Evolutionary conservation across 2,113 vertebrate species (phyloP), one percentile per base, ranked within the genome.

Genomic region (Microcebus murinus): DNA sequence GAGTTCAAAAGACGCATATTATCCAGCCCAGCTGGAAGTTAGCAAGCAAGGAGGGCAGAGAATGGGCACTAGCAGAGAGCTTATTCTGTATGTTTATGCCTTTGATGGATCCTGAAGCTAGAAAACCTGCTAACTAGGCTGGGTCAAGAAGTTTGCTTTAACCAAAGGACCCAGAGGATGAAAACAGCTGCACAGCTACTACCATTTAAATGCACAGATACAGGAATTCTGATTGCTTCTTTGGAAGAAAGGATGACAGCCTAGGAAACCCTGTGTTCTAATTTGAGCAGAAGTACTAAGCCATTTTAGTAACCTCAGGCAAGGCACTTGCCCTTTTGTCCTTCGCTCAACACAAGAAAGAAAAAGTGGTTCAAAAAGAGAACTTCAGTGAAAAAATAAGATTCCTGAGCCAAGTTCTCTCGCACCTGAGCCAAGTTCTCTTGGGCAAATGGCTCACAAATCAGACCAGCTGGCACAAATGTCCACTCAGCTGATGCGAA

Each of bases 151-250:
- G 74, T 95, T 70, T 61, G 88, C 42, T 96, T 94, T 90, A 74
- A 96, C 94, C 67, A 96, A 93, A 68, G 85, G 95, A 79, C 27
- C 36, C 59, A 91, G 70, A 65, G 17, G 76, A 96, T 86, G 48
- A 82, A 48, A 84, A 59, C 61, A 90, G 50, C 29, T 81, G 83
- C 87, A 88, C 31, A 59, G 87, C 52, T 94, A 96, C 97, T 96
- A 96, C 34, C 91, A 98, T 97, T 97, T 97, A 95, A 85, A 97
- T 97, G 89, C 81, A 98, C 13, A 97, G 86, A 77, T 83, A 70
- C 1, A 80, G 55, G 94, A 42, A 96, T 88, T 91, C 94, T 52
- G 61, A 39, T 82, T 85, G 80, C 90, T 74, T 92, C 65, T 68
- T 93, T 96, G 87, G 87, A 83, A 84, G 55, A 94, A 88, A 79